Evolutionary conservation across 2,888 invertebrate genomes (phyloP), one percentile per base, ranked within the genome.

Genomic region (Latrodectus elegans): DNA sequence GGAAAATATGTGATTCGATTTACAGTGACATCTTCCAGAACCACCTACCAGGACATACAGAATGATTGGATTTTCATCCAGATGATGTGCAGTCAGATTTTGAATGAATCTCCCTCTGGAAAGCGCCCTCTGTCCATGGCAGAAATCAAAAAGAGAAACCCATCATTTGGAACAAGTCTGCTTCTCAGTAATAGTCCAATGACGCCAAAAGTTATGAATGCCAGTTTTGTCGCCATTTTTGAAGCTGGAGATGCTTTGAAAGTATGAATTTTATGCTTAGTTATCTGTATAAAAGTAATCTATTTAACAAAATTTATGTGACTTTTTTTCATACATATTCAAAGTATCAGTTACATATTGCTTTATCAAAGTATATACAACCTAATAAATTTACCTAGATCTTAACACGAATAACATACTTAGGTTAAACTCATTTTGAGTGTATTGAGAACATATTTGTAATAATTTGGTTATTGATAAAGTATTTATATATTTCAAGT

Each of bases 151-250:
- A 95, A 95, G 91, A 94, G 95, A 90, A 97, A 96, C 91, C 96
- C 96, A 79, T 95, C 96, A 64, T 99, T 98, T 91, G 98, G 98
- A 64, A 97, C 98, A 72, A 98, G 98, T 91, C 94, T 99, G 2
- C 94, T 99, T 49, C 93, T 99, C 75, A 96, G 98, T 76, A 99
- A 99, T 92, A 97, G 97, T 3, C 98, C 98, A 0, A 96, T 97
- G 95, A 97, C 97, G 8, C 99, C 99, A 0, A 99, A 98, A 93
- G 96, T 99, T 77, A 89, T 98, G 4, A 97, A 98, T 91, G 97
- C 97, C 6, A 97, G 97, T 74, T 97, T 97, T 92, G 97, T 96
- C 0, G 97, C 97, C 51, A 95, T 97, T 89, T 96, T 96, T 91
- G 97, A 97, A 17, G 95, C 95, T 86, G 95, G 95, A 75, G 95